Evolutionary conservation across 2,797 vertebrate species (phyloP).

Genomic region (Poecilia velifera): DNA sequence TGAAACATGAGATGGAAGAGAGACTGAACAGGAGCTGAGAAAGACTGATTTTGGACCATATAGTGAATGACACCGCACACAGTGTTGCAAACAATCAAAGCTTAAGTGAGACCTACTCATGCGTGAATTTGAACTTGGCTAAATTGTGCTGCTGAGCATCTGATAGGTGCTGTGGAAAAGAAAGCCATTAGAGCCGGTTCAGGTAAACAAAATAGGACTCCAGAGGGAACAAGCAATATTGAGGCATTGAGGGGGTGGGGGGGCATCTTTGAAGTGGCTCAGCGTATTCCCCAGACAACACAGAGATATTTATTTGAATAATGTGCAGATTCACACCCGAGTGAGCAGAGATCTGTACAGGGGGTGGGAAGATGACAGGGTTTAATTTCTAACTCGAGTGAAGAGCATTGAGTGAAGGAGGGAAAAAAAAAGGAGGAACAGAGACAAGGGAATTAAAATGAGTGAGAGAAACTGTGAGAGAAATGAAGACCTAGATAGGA

Average conservation of each 20-base stretch:
- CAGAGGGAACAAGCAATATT: conserved; percentile 70
- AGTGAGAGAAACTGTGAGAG: conserved; percentile 35
- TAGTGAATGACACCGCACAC: conserved; percentile 29
- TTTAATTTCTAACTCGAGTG: conserved; percentile 76
- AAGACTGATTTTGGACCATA: conserved; percentile 27
- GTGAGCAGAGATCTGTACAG: conserved; percentile 73
- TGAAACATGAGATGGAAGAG: conserved; percentile 20
- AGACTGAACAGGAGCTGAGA: conserved; percentile 19
- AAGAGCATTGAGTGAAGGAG: conserved; percentile 44
- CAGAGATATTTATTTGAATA: conserved; percentile 81
- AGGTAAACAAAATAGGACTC: conserved; percentile 83
- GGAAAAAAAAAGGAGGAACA: conserved; percentile 40
- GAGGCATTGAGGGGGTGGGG: conserved; percentile 50
- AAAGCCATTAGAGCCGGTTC: conserved; percentile 79
- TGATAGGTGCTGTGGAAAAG: conserved; percentile 66
- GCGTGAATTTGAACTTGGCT: conserved; percentile 67
- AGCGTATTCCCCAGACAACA: conserved; percentile 75
- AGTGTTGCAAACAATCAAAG: conserved; percentile 49
- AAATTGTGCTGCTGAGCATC: conserved; percentile 68
- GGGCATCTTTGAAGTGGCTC: conserved; percentile 79
- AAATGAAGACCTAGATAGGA: conserved; percentile 55
- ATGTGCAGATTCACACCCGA: conserved; percentile 77
- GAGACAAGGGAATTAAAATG: conserved; percentile 64
- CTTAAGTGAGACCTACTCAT: conserved; percentile 43
- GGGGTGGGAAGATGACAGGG: conserved; percentile 77